phyloP scores from a whole-genome alignment of 1,140 invertebrate species.

The Tetramorium simillimum region DNA sequence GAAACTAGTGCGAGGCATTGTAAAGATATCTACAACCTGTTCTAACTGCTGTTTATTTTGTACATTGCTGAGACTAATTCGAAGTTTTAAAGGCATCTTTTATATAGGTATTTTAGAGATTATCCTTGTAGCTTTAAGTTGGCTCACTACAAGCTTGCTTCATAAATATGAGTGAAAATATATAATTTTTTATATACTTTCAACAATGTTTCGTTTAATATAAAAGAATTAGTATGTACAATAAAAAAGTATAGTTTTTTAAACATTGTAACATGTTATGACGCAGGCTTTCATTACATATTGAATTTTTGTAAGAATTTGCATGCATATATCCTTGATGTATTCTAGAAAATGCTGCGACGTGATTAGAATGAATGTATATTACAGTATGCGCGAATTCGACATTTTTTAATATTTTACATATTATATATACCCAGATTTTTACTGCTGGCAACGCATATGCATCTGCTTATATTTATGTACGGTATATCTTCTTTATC shows the following conservation, averaged over 20 bases:
- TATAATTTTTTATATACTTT: neutral
- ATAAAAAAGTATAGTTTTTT: neutral
- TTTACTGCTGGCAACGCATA: constrained; percentile 31
- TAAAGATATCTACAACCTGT: constrained; percentile 46
- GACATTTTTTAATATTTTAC: constrained; percentile 42
- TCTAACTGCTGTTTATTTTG: constrained; percentile 30
- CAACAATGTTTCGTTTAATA: neutral
- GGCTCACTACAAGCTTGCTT: constrained; percentile 23
- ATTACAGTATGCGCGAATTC: constrained; percentile 38
- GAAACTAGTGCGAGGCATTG: constrained; percentile 49
- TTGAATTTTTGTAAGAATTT: constrained; percentile 46
- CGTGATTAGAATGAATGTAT: constrained; percentile 44
- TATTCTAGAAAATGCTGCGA: constrained; percentile 15
- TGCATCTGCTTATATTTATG: constrained; percentile 48
- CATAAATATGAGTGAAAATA: constrained; percentile 9
- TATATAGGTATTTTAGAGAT: constrained; percentile 12
- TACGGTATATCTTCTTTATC: constrained; percentile 54
- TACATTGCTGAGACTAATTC: constrained; percentile 27
- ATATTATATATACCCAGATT: neutral
- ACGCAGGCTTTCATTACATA: constrained; percentile 25
- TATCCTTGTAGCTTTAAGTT: constrained; percentile 9
- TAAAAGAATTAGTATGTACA: neutral
- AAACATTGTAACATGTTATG: constrained; percentile 10
- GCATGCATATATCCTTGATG: constrained; percentile 24
- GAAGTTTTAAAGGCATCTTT: constrained; percentile 24